Base-by-base conservation (phyloP, 1,140 invertebrate species). In the Vanessa tameamea region DNA sequence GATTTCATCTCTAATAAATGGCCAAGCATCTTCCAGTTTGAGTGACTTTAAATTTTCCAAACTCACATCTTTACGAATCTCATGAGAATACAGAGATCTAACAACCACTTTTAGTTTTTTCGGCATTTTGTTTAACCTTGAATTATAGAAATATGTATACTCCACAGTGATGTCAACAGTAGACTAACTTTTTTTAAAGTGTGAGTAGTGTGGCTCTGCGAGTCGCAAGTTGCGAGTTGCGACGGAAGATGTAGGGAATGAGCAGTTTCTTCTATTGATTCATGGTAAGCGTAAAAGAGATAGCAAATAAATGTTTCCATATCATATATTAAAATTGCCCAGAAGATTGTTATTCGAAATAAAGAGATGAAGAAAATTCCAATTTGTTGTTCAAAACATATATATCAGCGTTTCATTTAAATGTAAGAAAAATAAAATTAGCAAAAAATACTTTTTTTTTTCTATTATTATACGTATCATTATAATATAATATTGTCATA, bases 1-100 rank as follows among this genome's bases (percentile, higher is more conserved):
- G 53, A 93, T 93, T 88, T 93, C 93, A 51, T 92, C 91, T 76
- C 92, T 87, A 47, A 93, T 93, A 79, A 93, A 93, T 15, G 93
- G 93, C 93, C 93, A 93, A 9, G 93, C 92, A 69, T 93, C 90
- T 77, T 93, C 92, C 15, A 93, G 80, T 75, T 92, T 93, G 8
- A 93, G 77, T 13, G 92, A 93, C 73, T 92, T 88, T 51, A 93
- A 81, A 57, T 85, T 84, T 15, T 87, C 86, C 64, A 93, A 80
- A 72, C 89, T 90, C 14, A 93, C 92, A 84, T 93, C 92, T 82
- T 93, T 93, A 14, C 93, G 84, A 66, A 91, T 93, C 72, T 93
- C 93, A 73, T 93, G 91, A 26, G 90, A 91, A 77, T 92, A 93
- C 20, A 91, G 75, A 2, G 90, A 93, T 80, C 92, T 93, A 31